Percentiles rank a stretch among this genome's conserved stretches.
These are phyloP conservation scores for Pocillopora verrucosa DNA, from an alignment of 64 coral and sea anemone species.

Conservation along the genomic window DNA sequence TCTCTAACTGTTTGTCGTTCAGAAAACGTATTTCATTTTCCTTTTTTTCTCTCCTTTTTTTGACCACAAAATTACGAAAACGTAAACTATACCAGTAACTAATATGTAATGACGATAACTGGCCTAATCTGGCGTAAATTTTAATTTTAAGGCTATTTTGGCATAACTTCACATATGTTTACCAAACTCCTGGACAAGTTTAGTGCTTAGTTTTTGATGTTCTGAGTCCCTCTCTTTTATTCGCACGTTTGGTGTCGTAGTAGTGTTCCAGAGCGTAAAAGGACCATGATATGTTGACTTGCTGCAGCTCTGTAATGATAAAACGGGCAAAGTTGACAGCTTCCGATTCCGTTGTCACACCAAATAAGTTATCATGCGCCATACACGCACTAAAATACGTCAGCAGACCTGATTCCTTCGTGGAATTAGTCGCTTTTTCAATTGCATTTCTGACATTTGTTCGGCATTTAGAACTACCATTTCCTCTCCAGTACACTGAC, in stretches of 20 bases:
- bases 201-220: not conserved
- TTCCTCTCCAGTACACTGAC: constrained; percentile 53
- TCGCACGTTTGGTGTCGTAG: constrained; percentile 55
- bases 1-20: too few species aligned
- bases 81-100: too few species aligned
- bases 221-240: constrained; percentile 39
- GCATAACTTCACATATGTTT: constrained; percentile 34
- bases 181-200: constrained; percentile 35
- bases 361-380: constrained; percentile 57
- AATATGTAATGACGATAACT: too few species aligned
- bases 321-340: constrained; percentile 53
- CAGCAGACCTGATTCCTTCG: not conserved
- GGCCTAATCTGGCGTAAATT: too few species aligned
- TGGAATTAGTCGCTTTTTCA: constrained; percentile 28
- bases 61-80: too few species aligned
- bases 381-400: constrained; percentile 85
- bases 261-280: constrained; percentile 71
- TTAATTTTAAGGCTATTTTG: too few species aligned
- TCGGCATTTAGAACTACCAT: constrained; percentile 14
- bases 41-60: too few species aligned
- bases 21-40: too few species aligned
- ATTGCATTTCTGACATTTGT: constrained; percentile 27
- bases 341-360: constrained; percentile 19
- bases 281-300: constrained; percentile 59
- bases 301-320: constrained; percentile 40